Evolutionary conservation across 2,888 invertebrate species (phyloP), one percentile per base, ranked within the genome.

Genomic region (Deilephila porcellus): DNA sequence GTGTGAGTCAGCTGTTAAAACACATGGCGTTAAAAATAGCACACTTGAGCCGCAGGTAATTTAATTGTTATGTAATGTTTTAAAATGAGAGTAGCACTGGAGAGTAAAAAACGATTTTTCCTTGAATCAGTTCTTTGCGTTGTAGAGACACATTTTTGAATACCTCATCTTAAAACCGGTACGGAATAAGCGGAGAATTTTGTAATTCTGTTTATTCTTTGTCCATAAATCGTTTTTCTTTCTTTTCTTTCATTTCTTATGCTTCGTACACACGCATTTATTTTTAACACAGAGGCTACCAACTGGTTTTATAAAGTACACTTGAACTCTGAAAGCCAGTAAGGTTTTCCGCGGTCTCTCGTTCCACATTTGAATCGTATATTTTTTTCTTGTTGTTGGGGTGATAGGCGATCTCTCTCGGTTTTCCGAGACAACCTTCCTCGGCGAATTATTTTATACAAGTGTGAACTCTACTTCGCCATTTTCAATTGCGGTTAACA

Each of bases 161-260:
- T 63, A 20, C 20, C 11, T 64, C 1, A 62, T 37, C 32, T 34
- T 6, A 64, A 45, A 45, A 11, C 45, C 37, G 11, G 37, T 45
- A 20, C 20, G 37, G 37, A 64, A 64, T 64, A 45, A 37, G 45
- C 64, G 34, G 37, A 37, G 64, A 64, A 64, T 64, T 64, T 64
- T 64, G 20, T 37, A 45, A 64, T 37, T 64, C 64, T 37, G 37
- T 37, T 64, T 64, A 64, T 64, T 64, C 37, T 64, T 37, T 37
- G 64, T 11, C 37, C 64, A n/a, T n/a, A n/a, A n/a, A n/a, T n/a
- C n/a, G n/a, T n/a, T n/a, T n/a, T n/a, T n/a, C n/a, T n/a, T n/a
- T n/a, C n/a, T n/a, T n/a, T n/a, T n/a, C n/a, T n/a, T n/a, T n/a
- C n/a, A 37, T 64, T 37, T 64, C 32, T 64, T 64, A 64, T 45